These are phyloP conservation scores for Dermochelys coriacea DNA, from an alignment of 2,797 vertebrate species.

Conservation along the genomic window DNA sequence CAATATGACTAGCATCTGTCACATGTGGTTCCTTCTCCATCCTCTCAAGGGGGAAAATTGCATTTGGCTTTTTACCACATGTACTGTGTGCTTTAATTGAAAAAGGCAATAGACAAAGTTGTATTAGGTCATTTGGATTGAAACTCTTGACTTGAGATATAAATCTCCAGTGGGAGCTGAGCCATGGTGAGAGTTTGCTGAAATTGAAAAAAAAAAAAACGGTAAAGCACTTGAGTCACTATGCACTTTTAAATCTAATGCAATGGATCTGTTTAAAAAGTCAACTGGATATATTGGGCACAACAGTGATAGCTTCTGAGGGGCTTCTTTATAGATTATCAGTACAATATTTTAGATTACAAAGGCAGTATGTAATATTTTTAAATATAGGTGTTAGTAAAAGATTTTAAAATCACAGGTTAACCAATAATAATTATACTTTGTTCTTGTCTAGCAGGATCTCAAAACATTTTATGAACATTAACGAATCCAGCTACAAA, in stretches of 20 bases:
- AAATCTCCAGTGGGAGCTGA: background rate
- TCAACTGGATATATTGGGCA: background rate
- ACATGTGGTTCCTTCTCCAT: background rate
- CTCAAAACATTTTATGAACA: background rate
- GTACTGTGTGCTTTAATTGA: background rate
- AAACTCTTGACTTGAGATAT: background rate
- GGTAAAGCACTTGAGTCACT: background rate
- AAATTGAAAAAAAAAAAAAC: background rate
- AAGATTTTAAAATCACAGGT: background rate
- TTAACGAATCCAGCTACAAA: background rate
- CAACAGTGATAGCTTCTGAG: background rate
- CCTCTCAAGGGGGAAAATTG: background rate
- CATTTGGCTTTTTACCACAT: background rate
- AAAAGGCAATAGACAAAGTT: background rate
- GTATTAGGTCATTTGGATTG: background rate
- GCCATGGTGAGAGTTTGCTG: background rate
- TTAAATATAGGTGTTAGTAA: background rate
- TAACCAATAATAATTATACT: background rate
- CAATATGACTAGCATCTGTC: background rate
- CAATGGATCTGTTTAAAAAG: background rate
- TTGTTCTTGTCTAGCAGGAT: background rate
- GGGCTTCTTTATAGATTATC: background rate
- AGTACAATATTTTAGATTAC: background rate
- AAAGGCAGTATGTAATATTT: background rate
- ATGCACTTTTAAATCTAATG: background rate